phyloP scores from a whole-genome alignment of 2,888 invertebrate species.

The Drosophila falleni region DNA sequence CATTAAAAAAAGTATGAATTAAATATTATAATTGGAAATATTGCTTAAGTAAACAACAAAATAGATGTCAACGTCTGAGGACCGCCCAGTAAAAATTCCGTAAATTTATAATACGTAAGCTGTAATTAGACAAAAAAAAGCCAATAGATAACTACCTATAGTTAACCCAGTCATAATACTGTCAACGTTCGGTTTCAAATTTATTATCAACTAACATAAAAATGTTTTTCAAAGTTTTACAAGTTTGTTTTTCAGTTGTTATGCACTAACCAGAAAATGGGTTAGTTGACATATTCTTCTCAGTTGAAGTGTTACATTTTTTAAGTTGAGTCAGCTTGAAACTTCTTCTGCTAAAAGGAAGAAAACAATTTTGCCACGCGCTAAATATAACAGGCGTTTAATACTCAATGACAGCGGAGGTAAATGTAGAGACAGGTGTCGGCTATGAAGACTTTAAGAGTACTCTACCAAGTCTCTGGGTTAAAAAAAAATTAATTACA shows the following conservation, averaged over 20 bases:
- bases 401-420: slow-evolving; percentile 32
- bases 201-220: slow-evolving; percentile 23
- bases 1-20: slow-evolving; percentile 9
- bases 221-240: slow-evolving; percentile 1
- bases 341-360: slow-evolving; percentile 30
- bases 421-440: slow-evolving; percentile 9
- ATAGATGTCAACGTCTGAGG: slow-evolving; percentile 9
- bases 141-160: slow-evolving; percentile 33
- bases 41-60: slow-evolving; percentile 12
- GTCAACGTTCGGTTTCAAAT: slow-evolving; percentile 20
- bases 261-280: slow-evolving; percentile 16
- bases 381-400: slow-evolving; percentile 53
- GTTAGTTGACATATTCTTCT: slow-evolving; percentile 16
- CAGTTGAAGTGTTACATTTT: not conserved
- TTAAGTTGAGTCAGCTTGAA: slow-evolving; percentile 10
- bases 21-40: slow-evolving; percentile 20
- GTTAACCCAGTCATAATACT: slow-evolving; percentile 27
- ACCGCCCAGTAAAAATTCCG: not conserved
- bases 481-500: not conserved
- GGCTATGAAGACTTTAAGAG: not conserved
- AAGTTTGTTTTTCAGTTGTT: not conserved
- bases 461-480: not conserved
- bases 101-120: slow-evolving; percentile 13
- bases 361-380: slow-evolving; percentile 51
- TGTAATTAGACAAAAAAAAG: slow-evolving; percentile 27